phyloP scores from a whole-genome alignment of 2,797 vertebrate species.

The Halcyon chelicuti region DNA sequence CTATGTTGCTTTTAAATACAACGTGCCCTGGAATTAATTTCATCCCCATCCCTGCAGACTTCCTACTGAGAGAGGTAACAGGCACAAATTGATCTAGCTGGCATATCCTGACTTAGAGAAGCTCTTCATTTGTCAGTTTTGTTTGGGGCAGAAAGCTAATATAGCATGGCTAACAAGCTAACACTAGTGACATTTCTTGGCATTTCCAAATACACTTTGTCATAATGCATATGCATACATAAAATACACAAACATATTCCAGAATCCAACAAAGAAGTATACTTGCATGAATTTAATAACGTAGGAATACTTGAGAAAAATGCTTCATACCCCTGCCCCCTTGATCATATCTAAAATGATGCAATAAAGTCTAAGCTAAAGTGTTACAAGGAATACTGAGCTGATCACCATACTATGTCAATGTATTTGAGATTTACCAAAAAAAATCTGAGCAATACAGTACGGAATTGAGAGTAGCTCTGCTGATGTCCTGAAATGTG shows the following conservation, averaged over 20 bases:
- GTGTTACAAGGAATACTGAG: not conserved
- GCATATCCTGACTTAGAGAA: not conserved
- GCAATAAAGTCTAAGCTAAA: not conserved
- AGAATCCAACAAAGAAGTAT: not conserved
- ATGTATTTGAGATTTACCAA: not conserved
- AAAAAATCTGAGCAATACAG: not conserved
- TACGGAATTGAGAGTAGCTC: not conserved
- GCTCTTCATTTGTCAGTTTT: slow-evolving; percentile 16
- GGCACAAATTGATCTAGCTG: slow-evolving; percentile 12
- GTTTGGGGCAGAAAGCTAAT: slow-evolving; percentile 33
- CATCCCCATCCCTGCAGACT: not conserved
- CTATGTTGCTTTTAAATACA: not conserved
- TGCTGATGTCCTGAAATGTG: not conserved
- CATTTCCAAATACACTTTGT: not conserved
- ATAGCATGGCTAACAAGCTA: not conserved
- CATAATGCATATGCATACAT: not conserved
- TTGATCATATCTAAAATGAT: not conserved
- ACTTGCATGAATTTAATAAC: not conserved
- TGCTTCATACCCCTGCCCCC: not conserved
- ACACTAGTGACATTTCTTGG: not conserved
- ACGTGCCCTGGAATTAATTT: not conserved
- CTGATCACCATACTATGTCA: not conserved
- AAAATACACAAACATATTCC: not conserved
- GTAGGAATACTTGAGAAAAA: not conserved
- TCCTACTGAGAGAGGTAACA: not conserved